Evolutionary conservation across 2,113 vertebrate species (phyloP), one percentile per base, ranked within the genome.

Genomic region (Pseudopipra pipra): DNA sequence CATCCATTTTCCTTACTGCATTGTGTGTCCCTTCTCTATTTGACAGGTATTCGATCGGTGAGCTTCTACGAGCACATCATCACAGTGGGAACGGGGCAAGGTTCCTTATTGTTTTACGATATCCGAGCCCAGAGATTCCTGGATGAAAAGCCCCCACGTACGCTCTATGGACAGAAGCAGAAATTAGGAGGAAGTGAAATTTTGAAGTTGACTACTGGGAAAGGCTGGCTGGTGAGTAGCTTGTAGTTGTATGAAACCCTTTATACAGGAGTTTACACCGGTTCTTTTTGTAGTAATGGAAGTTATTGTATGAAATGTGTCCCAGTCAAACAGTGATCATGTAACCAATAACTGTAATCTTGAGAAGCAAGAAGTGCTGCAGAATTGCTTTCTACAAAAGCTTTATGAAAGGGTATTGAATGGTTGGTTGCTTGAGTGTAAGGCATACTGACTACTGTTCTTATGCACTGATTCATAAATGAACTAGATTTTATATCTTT

Each of bases 21-120:
- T 33, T 47, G 7, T 73, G 11, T 73, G 79, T 73, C 39, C 49
- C 66, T 67, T 94, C 39, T 84, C 71, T 73, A 41, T 70, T 37
- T 63, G 52, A 80, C 95, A 99, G 99, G 99, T 46, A 99, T 99
- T 96, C 99, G 99, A 18, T 99, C 99, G 0, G 99, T 99, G 97
- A 99, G 99, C 97, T 99, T 99, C 98, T 99, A 99, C 2, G 99
- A 99, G 91, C 99, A 99, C 96, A 99, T 99, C 41, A 99, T 99
- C 96, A 99, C 99, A 5, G 99, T 99, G 95, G 99, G 99, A 79
- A 99, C 99, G 0, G 99, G 99, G 25, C 99, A 99, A 65, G 99
- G 99, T 39, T 99, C 99, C n/a, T 97, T 99, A 52, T 96, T 99
- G 33, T 99, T 99, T 95, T 99, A 99, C 1, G 99, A 99, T 91